These are phyloP conservation scores for Rhyzopertha dominica DNA, from an alignment of 1,140 invertebrate species.

Conservation along the genomic window DNA sequence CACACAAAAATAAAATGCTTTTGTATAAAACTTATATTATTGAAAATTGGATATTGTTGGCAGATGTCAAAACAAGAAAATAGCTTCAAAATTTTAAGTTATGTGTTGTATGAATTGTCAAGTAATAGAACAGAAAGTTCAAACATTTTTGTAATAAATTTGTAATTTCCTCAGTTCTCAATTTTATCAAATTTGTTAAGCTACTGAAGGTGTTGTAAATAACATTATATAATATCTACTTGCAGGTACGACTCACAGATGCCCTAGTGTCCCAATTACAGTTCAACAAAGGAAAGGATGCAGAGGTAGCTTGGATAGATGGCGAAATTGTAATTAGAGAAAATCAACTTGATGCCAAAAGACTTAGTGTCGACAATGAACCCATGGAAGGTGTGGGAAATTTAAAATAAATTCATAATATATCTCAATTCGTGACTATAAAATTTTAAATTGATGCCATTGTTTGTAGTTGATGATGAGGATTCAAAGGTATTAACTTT, in stretches of 20 bases:
- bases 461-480: conserved; percentile 38
- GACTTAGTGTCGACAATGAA: conserved; percentile 40
- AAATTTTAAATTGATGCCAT: background rate
- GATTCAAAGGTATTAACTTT: conserved; percentile 66
- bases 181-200: too few relatives aligned
- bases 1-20: too few relatives aligned
- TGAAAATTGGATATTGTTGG: too few relatives aligned
- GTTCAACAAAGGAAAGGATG: conserved; percentile 76
- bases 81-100: too few relatives aligned
- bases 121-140: too few relatives aligned
- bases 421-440: background rate
- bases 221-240: conserved; percentile 10
- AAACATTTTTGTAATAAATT: too few relatives aligned
- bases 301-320: conserved; percentile 93
- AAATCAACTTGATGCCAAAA: conserved; percentile 42
- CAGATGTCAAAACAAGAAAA: too few relatives aligned
- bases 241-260: conserved; percentile 81
- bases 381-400: conserved; percentile 44
- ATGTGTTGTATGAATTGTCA: too few relatives aligned
- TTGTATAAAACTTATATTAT: too few relatives aligned
- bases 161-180: too few relatives aligned
- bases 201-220: too few relatives aligned
- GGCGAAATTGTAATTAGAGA: conserved; percentile 61
- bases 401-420: conserved; percentile 8
- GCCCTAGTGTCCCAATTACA: conserved; percentile 82